Conservation (phyloP, 1,140 invertebrate species). For the Trichoplusia ni region DNA sequence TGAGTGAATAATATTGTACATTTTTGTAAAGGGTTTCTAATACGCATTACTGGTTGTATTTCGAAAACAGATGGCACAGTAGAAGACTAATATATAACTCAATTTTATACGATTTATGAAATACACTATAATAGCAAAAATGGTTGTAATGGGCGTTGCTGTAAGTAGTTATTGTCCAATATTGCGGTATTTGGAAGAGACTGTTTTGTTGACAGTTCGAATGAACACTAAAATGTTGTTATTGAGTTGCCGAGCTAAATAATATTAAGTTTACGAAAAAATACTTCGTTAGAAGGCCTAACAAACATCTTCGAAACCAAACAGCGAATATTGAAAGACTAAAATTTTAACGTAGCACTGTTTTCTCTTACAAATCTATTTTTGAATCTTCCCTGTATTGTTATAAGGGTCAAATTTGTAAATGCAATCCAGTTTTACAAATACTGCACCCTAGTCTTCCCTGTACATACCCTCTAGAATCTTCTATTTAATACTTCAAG, state of each 20-base stretch:
- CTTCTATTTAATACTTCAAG: slow-evolving; percentile 10
- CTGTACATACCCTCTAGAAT: slow-evolving; percentile 9
- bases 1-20: background rate
- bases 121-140: background rate
- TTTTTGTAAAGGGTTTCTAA: no score
- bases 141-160: background rate
- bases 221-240: background rate
- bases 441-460: slow-evolving; percentile 7
- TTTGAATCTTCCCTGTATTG: slow-evolving; percentile 39
- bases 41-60: no score
- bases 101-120: background rate
- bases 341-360: slow-evolving; percentile 23
- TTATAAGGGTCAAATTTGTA: slow-evolving; percentile 17
- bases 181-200: background rate
- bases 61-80: background rate
- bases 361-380: slow-evolving; percentile 43
- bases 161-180: background rate
- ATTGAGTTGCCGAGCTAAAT: background rate
- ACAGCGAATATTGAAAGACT: slow-evolving; percentile 49
- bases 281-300: slow-evolving; percentile 17
- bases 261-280: background rate
- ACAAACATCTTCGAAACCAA: slow-evolving; percentile 26
- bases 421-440: background rate
- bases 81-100: background rate
- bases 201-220: background rate